Conservation (phyloP, 2,888 invertebrate species). For the Eucera pruinosa region DNA sequence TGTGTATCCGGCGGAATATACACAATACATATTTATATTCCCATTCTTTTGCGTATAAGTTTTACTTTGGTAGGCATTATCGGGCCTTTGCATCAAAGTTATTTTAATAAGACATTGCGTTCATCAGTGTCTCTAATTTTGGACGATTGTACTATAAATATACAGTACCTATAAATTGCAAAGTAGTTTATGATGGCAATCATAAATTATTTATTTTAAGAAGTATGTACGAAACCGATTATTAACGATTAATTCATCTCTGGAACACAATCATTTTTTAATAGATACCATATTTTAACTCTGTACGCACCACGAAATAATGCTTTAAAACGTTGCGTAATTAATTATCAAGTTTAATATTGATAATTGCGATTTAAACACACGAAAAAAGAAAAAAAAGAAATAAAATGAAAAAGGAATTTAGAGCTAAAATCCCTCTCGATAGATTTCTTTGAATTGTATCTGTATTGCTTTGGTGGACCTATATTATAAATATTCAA, state of each 20-base stretch:
- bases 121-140: conserved; percentile 69
- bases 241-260: conserved; percentile 36
- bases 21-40: background rate
- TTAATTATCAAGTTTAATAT: conserved; percentile 28
- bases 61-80: conserved; percentile 68
- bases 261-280: conserved; percentile 40
- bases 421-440: conserved; percentile 27
- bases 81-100: conserved; percentile 53
- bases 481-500: conserved; percentile 23
- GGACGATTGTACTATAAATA: conserved; percentile 57
- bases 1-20: conserved; percentile 9
- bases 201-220: conserved; percentile 62
- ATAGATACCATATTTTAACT: conserved; percentile 15
- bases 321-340: conserved; percentile 16
- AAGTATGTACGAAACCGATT: conserved; percentile 34
- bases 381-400: too few species aligned
- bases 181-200: conserved; percentile 58
- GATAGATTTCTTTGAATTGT: conserved; percentile 20
- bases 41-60: conserved; percentile 53
- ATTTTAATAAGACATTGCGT: conserved; percentile 67
- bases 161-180: conserved; percentile 51
- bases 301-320: background rate
- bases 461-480: conserved; percentile 17
- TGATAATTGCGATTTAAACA: conserved; percentile 23
- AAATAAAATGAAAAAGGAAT: background rate